Base-by-base conservation (phyloP, 2,113 vertebrate species). In the Cathartes aura region DNA sequence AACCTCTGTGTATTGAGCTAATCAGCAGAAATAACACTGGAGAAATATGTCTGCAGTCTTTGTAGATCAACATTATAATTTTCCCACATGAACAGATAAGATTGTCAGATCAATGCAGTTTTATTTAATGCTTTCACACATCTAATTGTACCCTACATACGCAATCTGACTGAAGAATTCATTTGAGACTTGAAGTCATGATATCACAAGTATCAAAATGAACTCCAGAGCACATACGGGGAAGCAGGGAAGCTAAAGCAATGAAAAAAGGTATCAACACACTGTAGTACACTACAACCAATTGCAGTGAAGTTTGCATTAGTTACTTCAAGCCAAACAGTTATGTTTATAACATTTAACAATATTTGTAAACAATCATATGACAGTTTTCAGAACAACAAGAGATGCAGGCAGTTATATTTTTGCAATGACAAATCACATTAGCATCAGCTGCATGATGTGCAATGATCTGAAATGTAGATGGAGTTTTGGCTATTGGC, bases 381-480 rank as follows among this genome's bases (percentile, higher is more conserved):
- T 6, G 42, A 76, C 63, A 92, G 30, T 85, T 89, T 84, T 87
- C 73, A 92, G 60, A 94, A 83, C 82, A 94, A 92, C 60, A 74
- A 84, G 73, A 92, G 58, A 50, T 91, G 83, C 87, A 93, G 45
- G 64, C 88, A 96, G 63, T 76, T 84, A 81, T n/a, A 80, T 40
- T 90, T 83, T 95, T 38, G 72, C 78, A 71, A 34, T 56, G 82
- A 92, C 27, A 90, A 79, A 62, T 59, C 72, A 68, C 88, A 92
- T 89, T 85, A 98, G 95, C 97, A 95, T 98, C 98, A 98, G 98
- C 72, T 94, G 89, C 89, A 90, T 87, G 93, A 95, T 76, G 71
- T 62, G 96, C 72, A 90, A 93, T 82, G 15, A 96, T 50, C 63
- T 83, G 78, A 62, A 82, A 67, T 73, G 74, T 53, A 89, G 21